These are phyloP conservation scores for Nomada fabriciana DNA, from an alignment of 2,888 invertebrate genomes.

Conservation along the genomic window DNA sequence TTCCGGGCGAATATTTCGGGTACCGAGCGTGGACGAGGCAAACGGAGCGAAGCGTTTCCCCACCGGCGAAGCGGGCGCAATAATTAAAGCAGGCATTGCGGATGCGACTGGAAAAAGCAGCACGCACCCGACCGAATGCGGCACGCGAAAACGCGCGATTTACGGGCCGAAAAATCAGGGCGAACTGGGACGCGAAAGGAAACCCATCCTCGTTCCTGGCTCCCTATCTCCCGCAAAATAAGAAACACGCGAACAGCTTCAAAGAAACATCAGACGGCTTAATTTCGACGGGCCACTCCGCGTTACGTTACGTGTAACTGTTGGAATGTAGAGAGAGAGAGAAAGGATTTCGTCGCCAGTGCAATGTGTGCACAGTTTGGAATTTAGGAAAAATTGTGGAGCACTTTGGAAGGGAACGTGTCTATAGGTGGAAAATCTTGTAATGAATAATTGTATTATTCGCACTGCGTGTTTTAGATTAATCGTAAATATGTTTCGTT, in stretches of 20 bases:
- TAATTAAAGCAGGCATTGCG: slow-evolving; percentile 44
- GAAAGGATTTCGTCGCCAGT: neutral
- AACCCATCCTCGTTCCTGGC: slow-evolving; percentile 29
- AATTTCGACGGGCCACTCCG: neutral
- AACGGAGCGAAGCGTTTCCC: slow-evolving; percentile 16
- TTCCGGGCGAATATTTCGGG: neutral
- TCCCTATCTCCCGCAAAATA: slow-evolving; percentile 63
- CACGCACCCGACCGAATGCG: slow-evolving; percentile 25
- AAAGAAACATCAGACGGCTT: slow-evolving; percentile 42
- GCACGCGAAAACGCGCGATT: slow-evolving; percentile 27
- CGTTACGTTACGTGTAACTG: slow-evolving; percentile 19
- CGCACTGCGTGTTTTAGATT: too few relatives aligned
- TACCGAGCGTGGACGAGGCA: neutral
- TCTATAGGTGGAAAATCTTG: neutral
- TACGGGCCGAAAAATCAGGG: slow-evolving; percentile 21
- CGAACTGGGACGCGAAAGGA: slow-evolving; percentile 45
- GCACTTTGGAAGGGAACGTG: neutral
- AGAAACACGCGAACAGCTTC: slow-evolving; percentile 51
- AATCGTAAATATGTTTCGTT: too few relatives aligned
- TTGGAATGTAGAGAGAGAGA: neutral
- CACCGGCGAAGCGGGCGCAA: slow-evolving; percentile 20
- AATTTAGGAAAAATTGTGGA: neutral
- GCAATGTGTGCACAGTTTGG: neutral
- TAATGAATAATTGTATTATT: neutral
- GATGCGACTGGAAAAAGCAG: slow-evolving; percentile 12